Percentiles rank a stretch among this genome's conserved stretches.
Conservation (phyloP, 2,113 vertebrate species). For the Notiomystis cincta region DNA sequence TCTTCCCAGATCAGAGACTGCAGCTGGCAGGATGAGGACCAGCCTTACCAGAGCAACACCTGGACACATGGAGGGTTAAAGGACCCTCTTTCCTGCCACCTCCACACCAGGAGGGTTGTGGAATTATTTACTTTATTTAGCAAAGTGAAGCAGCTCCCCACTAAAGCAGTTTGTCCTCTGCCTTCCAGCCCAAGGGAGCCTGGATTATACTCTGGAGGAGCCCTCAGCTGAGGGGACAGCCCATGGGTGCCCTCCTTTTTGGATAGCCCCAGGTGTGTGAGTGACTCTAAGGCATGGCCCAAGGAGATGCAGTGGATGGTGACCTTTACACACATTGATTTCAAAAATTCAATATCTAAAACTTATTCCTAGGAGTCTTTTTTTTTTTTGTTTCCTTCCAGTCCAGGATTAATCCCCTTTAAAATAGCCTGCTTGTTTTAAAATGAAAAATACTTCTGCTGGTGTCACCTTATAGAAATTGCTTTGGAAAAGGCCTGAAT, state of each 20-base stretch:
- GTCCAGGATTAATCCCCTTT: background rate
- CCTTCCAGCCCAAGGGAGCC: background rate
- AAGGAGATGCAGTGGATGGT: background rate
- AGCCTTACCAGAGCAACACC: background rate
- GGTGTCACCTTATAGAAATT: slow-evolving; percentile 9
- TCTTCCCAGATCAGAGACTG: background rate
- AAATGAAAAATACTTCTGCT: background rate
- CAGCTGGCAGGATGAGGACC: background rate
- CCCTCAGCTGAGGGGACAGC: background rate
- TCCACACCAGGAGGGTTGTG: background rate
- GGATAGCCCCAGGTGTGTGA: background rate
- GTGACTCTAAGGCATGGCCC: background rate
- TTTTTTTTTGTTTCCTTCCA: background rate
- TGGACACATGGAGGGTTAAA: background rate
- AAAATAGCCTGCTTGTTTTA: background rate
- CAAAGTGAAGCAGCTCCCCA: background rate
- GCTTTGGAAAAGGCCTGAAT: background rate
- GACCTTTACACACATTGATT: background rate
- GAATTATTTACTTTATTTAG: background rate
- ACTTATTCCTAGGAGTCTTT: background rate
- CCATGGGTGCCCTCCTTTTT: background rate
- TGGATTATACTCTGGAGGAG: background rate
- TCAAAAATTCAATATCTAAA: background rate
- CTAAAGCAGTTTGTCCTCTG: background rate
- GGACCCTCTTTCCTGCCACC: background rate